phyloP scores from a whole-genome alignment of 23 tunicate species.

The Halocynthia roretzi region DNA sequence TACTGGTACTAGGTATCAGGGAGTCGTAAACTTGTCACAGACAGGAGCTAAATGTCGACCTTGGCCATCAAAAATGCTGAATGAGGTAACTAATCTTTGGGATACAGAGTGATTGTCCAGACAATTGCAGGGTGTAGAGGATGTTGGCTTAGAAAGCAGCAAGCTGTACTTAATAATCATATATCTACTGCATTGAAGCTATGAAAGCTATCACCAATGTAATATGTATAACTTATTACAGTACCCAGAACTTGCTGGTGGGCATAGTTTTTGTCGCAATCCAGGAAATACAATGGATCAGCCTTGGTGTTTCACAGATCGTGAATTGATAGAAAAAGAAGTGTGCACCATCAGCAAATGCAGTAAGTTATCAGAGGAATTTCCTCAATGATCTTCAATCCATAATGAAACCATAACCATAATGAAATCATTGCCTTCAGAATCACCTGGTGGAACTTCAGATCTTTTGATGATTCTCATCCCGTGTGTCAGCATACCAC shows the following conservation, averaged over 20 bases:
- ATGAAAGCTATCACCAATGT: neutral
- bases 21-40: constrained; percentile 33
- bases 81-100: constrained; percentile 15
- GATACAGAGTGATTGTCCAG: neutral
- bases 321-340: constrained; percentile 12
- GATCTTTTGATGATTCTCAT: constrained; percentile 59
- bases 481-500: constrained; percentile 68
- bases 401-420: too few relatives aligned
- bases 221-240: constrained; percentile 1
- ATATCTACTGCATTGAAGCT: neutral
- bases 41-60: constrained; percentile 51
- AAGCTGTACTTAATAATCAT: neutral
- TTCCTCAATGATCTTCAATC: neutral
- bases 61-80: constrained; percentile 65
- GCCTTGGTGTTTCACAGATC: constrained; percentile 85
- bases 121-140: neutral
- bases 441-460: constrained; percentile 11
- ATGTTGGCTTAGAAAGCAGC: neutral
- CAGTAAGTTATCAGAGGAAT: constrained; percentile 35
- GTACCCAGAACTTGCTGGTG: constrained; percentile 83
- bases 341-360: constrained; percentile 51
- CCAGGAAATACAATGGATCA: constrained; percentile 41
- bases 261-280: constrained; percentile 83
- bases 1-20: constrained; percentile 48
- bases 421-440: neutral